Evolutionary conservation across 2,113 vertebrate species (phyloP), one percentile per base, ranked within the genome.

Genomic region (Accipiter virgatus): DNA sequence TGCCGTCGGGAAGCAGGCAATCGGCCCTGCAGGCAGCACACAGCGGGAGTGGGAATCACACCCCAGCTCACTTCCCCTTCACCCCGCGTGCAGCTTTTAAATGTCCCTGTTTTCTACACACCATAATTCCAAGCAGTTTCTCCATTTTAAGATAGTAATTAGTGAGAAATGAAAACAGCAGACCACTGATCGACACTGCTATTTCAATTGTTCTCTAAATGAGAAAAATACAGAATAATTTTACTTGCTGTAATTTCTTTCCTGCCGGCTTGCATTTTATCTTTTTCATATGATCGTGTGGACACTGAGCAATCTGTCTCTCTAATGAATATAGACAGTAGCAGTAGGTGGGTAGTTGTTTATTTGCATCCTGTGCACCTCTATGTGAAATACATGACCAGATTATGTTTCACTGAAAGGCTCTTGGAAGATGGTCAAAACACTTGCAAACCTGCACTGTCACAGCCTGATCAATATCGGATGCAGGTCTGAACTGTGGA

Each of bases 331-430:
- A 61, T 59, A 95, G 88, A 81, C 81, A 79, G 79, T 56, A 90
- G 52, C 22, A 61, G 38, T 79, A 94, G 86, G 90, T 63, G 38
- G n/a, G 34, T 90, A 95, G 43, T 15, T 82, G 32, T 42, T 95
- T 95, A 82, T 97, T 94, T 97, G 90, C 74, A 75, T 79, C 85
- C 90, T 92, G 97, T 96, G 90, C 91, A 97, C 94, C 93, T 96
- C 85, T 93, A n/a, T 88, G 80, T 94, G 78, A 98, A 97, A 97
- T 96, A 97, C 87, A 91, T 96, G 96, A 94, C 40, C 10, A 8
- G 88, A 86, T 94, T 91, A 85, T 38, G 53, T 94, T 96, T 48
- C 23, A 3, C 42, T 40, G 70, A 93, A 98, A 97, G 78, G 78
- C 58, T 97, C 85, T 92, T 87, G 80, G 77, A 97, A 96, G 84